Conservation (phyloP, 1,140 invertebrate genomes). For the Heliconius hermathena region DNA sequence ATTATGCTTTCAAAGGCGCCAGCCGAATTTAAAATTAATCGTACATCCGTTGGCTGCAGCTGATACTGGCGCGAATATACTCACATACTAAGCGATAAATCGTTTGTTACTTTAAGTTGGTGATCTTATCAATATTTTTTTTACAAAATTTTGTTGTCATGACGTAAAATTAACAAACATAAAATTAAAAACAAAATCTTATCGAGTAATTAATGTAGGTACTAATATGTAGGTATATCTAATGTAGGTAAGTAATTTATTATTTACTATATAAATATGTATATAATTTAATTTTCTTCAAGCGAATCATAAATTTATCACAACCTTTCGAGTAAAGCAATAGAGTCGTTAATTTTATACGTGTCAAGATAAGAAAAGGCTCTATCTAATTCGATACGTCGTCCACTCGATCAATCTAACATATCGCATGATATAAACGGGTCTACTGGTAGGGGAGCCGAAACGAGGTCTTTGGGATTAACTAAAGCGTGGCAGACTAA, state of each 20-base stretch:
- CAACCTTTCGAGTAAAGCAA: neutral
- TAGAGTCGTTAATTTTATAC: neutral
- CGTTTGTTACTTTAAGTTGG: neutral
- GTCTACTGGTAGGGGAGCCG: neutral
- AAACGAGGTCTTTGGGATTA: too few relatives aligned
- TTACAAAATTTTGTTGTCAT: neutral
- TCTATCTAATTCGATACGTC: slow-evolving; percentile 7
- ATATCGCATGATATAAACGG: slow-evolving; percentile 26
- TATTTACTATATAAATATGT: neutral
- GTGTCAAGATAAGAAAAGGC: slow-evolving; percentile 8
- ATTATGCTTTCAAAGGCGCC: slow-evolving; percentile 21
- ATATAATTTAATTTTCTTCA: neutral
- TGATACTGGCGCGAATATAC: slow-evolving; percentile 10
- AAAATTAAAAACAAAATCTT: too few relatives aligned
- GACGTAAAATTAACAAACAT: too few relatives aligned
- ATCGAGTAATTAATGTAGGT: too few relatives aligned
- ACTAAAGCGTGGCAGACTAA: too few relatives aligned
- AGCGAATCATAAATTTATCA: neutral
- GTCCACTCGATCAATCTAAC: slow-evolving; percentile 23
- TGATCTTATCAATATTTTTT: neutral
- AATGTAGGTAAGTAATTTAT: neutral
- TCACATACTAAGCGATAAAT: slow-evolving; percentile 9
- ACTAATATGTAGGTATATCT: too few relatives aligned
- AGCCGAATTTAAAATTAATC: slow-evolving; percentile 48
- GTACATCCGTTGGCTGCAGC: slow-evolving; percentile 44